Percentiles rank a stretch among this genome's conserved stretches.
These are phyloP conservation scores for Cotesia vestalis DNA, from an alignment of 1,140 invertebrate genomes.

Conservation along the genomic window DNA sequence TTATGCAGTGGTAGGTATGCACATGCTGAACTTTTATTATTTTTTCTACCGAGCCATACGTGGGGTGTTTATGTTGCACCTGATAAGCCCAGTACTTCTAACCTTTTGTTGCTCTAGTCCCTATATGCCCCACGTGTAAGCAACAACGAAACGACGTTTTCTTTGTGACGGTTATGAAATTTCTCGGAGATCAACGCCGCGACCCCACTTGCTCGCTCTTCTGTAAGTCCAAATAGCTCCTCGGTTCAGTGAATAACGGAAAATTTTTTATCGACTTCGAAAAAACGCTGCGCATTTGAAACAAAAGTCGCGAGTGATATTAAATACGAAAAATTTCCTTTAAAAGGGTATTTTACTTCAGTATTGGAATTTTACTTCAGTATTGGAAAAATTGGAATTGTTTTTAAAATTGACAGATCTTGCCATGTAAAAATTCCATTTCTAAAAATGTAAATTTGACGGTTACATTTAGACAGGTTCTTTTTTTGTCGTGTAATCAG, in stretches of 20 bases:
- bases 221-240: neutral
- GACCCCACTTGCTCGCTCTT: neutral
- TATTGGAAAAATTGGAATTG: no score
- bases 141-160: neutral
- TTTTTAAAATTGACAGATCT: no score
- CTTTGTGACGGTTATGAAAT: constrained; percentile 23
- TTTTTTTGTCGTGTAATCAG: no score
- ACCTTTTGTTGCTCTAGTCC: constrained; percentile 31
- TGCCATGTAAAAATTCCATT: no score
- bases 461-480: no score
- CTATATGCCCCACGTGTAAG: constrained; percentile 7
- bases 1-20: neutral
- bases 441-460: no score
- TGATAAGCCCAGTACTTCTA: constrained; percentile 29
- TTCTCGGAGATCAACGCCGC: constrained; percentile 11
- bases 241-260: constrained; percentile 9
- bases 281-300: no score
- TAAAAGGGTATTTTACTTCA: no score
- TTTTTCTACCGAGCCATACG: neutral
- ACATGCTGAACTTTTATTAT: neutral
- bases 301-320: no score
- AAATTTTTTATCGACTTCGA: neutral
- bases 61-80: constrained; percentile 24
- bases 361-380: no score
- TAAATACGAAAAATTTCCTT: neutral